phyloP scores from a whole-genome alignment of 2,888 invertebrate species.

The Drosophila kokeensis region DNA sequence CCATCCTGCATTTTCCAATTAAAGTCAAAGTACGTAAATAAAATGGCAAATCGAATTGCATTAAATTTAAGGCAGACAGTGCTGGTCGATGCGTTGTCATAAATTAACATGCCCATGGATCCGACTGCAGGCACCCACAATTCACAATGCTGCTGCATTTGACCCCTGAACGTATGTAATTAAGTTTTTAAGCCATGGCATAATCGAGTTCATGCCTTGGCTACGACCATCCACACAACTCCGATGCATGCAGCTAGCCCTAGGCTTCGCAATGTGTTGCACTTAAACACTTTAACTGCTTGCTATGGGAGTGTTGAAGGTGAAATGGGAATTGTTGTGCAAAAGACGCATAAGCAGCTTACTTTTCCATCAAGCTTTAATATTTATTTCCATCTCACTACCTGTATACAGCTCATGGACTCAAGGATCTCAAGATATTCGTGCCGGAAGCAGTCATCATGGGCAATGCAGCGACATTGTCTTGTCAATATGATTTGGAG shows the following conservation, averaged over 20 bases:
- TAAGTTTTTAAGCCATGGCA: slow-evolving; percentile 55
- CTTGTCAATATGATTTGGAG: slow-evolving; percentile 85
- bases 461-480: slow-evolving; percentile 85
- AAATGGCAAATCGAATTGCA: slow-evolving; percentile 65
- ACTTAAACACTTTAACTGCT: slow-evolving; percentile 32
- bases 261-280: slow-evolving; percentile 28
- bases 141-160: slow-evolving; percentile 16
- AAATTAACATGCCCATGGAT: slow-evolving; percentile 72
- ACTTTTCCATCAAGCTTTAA: slow-evolving; percentile 31
- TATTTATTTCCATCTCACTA: slow-evolving; percentile 34
- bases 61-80: slow-evolving; percentile 58
- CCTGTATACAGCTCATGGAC: slow-evolving; percentile 79
- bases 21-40: slow-evolving; percentile 24
- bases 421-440: slow-evolving; percentile 85
- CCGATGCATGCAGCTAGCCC: slow-evolving; percentile 8
- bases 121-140: slow-evolving; percentile 42
- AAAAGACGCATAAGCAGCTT: slow-evolving; percentile 38
- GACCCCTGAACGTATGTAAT: slow-evolving; percentile 50
- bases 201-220: slow-evolving; percentile 65
- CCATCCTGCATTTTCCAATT: slow-evolving; percentile 34
- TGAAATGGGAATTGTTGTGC: slow-evolving; percentile 1
- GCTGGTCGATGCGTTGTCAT: slow-evolving; percentile 57
- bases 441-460: slow-evolving; percentile 85
- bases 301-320: not conserved
- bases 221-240: not conserved